Evolutionary conservation across 2,888 invertebrate genomes (phyloP).

Genomic region (Toxonevra muliebris): DNA sequence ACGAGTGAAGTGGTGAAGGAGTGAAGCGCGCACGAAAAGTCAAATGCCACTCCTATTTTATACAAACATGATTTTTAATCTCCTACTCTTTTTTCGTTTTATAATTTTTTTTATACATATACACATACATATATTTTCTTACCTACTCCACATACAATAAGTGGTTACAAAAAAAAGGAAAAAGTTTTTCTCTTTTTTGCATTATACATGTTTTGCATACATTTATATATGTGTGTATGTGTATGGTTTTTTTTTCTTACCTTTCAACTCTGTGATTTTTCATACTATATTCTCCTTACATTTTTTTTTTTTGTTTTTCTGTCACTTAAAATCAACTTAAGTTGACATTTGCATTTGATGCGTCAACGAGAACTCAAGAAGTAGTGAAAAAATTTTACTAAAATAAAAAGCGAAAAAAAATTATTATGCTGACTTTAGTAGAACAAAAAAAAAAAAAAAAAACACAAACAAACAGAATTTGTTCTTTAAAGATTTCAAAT

Average conservation of each 20-base stretch:
- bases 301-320: conserved; percentile 44
- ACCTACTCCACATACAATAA: not conserved
- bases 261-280: not conserved
- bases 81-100: no score
- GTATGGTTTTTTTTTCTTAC: conserved; percentile 23
- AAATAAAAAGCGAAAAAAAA: not conserved
- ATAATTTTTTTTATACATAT: not conserved
- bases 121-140: conserved; percentile 1
- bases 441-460: no score
- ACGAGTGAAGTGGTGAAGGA: not conserved
- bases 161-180: not conserved
- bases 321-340: conserved; percentile 61
- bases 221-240: conserved; percentile 19
- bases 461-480: no score
- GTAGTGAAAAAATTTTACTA: not conserved
- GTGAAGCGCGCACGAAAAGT: conserved; percentile 18
- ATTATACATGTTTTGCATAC: not conserved
- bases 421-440: not conserved
- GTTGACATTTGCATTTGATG: conserved; percentile 59
- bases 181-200: conserved; percentile 1
- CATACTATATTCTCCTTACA: conserved; percentile 32
- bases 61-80: not conserved
- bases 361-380: conserved; percentile 5
- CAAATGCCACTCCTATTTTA: conserved; percentile 14
- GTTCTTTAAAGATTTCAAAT: no score